A percentile compares a stretch with the other conserved stretches of the same genome.
Conservation (phyloP, 2,888 invertebrate genomes). For the Heteromurus nitidus region DNA sequence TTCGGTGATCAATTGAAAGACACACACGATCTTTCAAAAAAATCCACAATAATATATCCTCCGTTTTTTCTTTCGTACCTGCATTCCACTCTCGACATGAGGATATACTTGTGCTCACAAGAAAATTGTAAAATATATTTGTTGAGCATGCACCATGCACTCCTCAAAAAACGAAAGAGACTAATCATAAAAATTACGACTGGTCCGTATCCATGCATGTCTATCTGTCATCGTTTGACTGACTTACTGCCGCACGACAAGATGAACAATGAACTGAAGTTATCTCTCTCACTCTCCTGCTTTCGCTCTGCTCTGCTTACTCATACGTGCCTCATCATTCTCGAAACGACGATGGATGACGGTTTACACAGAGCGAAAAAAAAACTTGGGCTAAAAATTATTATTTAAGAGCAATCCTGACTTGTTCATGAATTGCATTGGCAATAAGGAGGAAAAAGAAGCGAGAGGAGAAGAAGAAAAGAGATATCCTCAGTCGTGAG, state of each 20-base stretch:
- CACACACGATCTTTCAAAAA: too few relatives aligned
- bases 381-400: slow-evolving; percentile 32
- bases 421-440: slow-evolving; percentile 54
- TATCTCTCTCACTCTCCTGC: slow-evolving; percentile 23
- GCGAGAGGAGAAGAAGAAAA: neutral
- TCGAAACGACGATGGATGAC: slow-evolving; percentile 6
- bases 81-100: too few relatives aligned
- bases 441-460: slow-evolving; percentile 35
- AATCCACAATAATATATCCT: too few relatives aligned
- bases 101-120: too few relatives aligned
- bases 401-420: slow-evolving; percentile 57
- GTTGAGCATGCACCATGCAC: neutral
- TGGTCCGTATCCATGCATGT: slow-evolving; percentile 61
- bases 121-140: too few relatives aligned
- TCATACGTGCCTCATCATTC: slow-evolving; percentile 20
- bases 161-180: slow-evolving; percentile 41
- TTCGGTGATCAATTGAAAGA: too few relatives aligned
- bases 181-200: slow-evolving; percentile 61
- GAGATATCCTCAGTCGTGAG: neutral
- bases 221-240: slow-evolving; percentile 60
- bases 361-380: slow-evolving; percentile 10
- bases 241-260: slow-evolving; percentile 62
- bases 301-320: slow-evolving; percentile 18
- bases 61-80: too few relatives aligned
- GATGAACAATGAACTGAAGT: slow-evolving; percentile 64